phyloP scores from a whole-genome alignment of 2,888 invertebrate species.

The Drosophila paracracens region DNA sequence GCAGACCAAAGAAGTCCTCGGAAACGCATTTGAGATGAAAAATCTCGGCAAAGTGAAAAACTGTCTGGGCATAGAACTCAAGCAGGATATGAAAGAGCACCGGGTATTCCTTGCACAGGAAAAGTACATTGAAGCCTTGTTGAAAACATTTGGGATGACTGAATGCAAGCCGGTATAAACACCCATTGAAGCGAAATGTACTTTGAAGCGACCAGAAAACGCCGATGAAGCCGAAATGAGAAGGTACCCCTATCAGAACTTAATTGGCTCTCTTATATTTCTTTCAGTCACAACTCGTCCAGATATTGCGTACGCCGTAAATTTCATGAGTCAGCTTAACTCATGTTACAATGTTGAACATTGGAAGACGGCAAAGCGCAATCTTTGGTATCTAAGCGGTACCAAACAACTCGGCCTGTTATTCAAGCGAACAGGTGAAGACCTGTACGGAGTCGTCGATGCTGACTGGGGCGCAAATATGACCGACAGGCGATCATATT shows the following conservation, averaged over 20 bases:
- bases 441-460: background rate
- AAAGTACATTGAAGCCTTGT: background rate
- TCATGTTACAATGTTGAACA: background rate
- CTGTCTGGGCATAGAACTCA: constrained; percentile 6
- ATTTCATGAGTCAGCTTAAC: background rate
- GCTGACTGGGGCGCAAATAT: background rate
- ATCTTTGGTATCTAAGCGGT: background rate
- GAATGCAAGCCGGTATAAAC: background rate
- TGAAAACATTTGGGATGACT: constrained; percentile 8
- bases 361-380: background rate
- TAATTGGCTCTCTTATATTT: background rate
- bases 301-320: background rate
- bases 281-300: background rate
- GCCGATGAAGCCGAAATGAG: background rate
- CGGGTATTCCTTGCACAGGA: background rate
- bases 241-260: background rate
- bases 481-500: background rate
- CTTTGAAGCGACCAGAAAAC: background rate
- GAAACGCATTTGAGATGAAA: background rate
- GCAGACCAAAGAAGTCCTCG: background rate
- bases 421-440: background rate
- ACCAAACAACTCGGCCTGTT: background rate
- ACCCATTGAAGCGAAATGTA: background rate
- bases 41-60: background rate
- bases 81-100: background rate